Conservation (phyloP, 2,797 vertebrate genomes). For the Glyptemys insculpta region DNA sequence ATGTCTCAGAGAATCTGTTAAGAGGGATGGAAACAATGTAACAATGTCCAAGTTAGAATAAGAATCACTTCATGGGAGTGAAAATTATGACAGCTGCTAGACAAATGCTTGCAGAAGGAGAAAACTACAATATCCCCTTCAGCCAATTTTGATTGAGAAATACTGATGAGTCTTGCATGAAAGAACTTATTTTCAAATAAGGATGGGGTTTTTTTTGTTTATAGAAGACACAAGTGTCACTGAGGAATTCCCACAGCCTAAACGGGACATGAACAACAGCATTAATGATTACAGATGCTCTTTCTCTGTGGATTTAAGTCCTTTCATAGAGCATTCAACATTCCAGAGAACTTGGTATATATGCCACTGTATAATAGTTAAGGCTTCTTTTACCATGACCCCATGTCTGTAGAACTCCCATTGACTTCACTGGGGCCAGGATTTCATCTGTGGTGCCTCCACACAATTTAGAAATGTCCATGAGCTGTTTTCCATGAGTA, state of each 20-base stretch:
- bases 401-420: not conserved
- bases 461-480: not conserved
- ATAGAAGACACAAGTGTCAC: conserved; percentile 17
- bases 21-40: not conserved
- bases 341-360: not conserved
- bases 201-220: not conserved
- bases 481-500: not conserved
- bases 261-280: conserved; percentile 19
- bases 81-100: conserved; percentile 34
- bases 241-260: conserved; percentile 29
- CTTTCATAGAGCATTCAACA: not conserved
- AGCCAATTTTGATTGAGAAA: conserved; percentile 45
- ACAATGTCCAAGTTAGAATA: not conserved
- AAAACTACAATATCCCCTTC: conserved; percentile 1
- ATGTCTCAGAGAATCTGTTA: conserved; percentile 8
- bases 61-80: conserved; percentile 20
- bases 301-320: conserved; percentile 30
- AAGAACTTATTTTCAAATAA: not conserved
- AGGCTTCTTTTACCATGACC: not conserved
- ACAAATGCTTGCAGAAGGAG: conserved; percentile 21
- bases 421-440: not conserved
- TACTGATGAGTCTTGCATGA: conserved; percentile 41
- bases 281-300: conserved; percentile 23
- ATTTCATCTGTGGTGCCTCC: not conserved
- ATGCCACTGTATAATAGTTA: not conserved